Conservation (phyloP, 2,797 vertebrate genomes). For the Rhinogobio ventralis region DNA sequence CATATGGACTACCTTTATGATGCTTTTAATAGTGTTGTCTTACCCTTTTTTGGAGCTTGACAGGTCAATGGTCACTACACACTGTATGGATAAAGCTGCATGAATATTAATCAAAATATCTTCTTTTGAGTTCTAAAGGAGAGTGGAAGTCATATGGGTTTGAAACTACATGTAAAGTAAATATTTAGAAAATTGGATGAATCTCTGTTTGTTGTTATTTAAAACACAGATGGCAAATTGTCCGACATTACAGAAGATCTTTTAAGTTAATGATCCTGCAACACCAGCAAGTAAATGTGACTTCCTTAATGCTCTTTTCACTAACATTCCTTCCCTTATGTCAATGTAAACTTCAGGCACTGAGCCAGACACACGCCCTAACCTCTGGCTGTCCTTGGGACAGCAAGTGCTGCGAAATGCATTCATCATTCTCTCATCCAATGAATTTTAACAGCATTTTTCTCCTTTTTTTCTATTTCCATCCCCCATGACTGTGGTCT, state of each 20-base stretch:
- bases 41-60: neutral
- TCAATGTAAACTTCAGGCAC: slow-evolving; percentile 60
- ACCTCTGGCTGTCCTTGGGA: slow-evolving; percentile 76
- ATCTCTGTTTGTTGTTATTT: neutral
- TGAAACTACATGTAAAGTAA: neutral
- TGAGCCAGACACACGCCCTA: slow-evolving; percentile 67
- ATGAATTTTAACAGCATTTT: slow-evolving; percentile 79
- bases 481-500: slow-evolving; percentile 51
- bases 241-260: slow-evolving; percentile 10
- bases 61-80: neutral
- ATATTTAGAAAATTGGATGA: neutral
- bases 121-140: neutral
- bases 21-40: neutral
- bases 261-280: slow-evolving; percentile 32
- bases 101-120: neutral
- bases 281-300: slow-evolving; percentile 9
- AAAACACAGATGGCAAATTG: slow-evolving; percentile 21
- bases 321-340: slow-evolving; percentile 60
- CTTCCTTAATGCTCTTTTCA: slow-evolving; percentile 14
- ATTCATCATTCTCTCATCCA: slow-evolving; percentile 70
- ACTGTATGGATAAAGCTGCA: neutral
- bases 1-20: neutral
- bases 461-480: slow-evolving; percentile 30
- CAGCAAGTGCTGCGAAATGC: slow-evolving; percentile 70
- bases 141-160: neutral